These are phyloP conservation scores for Folsomia manolachei DNA, from an alignment of 2,888 invertebrate genomes.

Conservation along the genomic window DNA sequence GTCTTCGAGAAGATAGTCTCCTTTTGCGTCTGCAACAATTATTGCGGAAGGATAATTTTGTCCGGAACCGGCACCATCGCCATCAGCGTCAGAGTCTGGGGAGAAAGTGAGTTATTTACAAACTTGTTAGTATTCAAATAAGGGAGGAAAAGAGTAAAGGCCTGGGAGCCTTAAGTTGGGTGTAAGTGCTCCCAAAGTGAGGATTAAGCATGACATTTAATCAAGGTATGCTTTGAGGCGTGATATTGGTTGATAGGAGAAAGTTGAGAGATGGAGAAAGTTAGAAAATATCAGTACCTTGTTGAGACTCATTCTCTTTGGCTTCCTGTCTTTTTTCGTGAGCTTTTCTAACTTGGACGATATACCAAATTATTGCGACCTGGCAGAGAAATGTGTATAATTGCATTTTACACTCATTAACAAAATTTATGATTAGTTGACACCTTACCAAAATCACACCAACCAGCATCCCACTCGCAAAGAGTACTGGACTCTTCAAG, in stretches of 20 bases:
- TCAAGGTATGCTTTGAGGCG: no score
- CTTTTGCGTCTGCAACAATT: conserved; percentile 22
- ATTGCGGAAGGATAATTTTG: conserved; percentile 28
- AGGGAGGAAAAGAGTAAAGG: neutral
- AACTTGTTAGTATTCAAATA: neutral
- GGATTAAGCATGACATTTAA: no score
- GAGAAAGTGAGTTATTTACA: neutral
- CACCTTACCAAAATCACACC: conserved; percentile 35
- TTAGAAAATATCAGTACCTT: no score
- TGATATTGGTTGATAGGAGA: no score
- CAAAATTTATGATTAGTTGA: no score
- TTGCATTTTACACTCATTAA: no score
- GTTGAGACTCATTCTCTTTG: neutral
- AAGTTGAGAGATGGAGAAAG: no score
- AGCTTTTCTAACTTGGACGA: conserved; percentile 30
- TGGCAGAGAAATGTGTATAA: conserved; percentile 1
- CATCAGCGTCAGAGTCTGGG: conserved; percentile 26
- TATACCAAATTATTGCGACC: conserved; percentile 39
- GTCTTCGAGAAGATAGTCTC: conserved; percentile 36
- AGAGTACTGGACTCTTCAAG: conserved; percentile 35
- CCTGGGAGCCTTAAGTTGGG: neutral
- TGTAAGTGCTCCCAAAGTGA: neutral
- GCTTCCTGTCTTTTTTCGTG: conserved; percentile 11
- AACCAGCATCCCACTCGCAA: conserved; percentile 37
- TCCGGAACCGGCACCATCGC: conserved; percentile 26